Percentiles rank a stretch among this genome's conserved stretches.
phyloP scores from a whole-genome alignment of 2,888 invertebrate species.

The Adineta ricciae region DNA sequence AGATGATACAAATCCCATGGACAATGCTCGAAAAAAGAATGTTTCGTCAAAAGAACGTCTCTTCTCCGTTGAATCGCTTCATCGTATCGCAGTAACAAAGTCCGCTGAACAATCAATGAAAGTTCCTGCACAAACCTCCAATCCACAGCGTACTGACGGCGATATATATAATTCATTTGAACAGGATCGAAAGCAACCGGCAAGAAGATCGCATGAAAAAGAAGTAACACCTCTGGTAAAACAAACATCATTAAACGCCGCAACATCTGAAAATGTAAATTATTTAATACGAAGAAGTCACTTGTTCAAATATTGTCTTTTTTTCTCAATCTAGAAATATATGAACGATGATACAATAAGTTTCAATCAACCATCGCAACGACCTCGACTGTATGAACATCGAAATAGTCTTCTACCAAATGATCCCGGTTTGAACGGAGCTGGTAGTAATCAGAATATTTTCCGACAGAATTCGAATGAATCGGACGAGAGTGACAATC shows the following conservation, averaged over 20 bases:
- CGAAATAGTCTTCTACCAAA: background rate
- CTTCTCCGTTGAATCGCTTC: background rate
- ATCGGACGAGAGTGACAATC: background rate
- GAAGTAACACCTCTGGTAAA: background rate
- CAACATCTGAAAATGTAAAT: background rate
- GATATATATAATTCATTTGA: background rate
- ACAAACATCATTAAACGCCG: too few species aligned
- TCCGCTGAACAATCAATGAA: background rate
- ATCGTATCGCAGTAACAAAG: background rate
- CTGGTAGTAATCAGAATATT: too few species aligned
- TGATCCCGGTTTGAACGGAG: background rate
- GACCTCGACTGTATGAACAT: background rate
- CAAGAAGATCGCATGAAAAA: background rate
- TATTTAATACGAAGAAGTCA: background rate
- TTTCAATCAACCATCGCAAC: background rate
- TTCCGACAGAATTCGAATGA: background rate
- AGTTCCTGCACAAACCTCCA: background rate
- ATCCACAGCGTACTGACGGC: background rate
- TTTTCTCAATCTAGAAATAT: background rate
- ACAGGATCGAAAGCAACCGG: background rate
- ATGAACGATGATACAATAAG: background rate
- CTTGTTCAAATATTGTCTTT: background rate
- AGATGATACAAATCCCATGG: background rate
- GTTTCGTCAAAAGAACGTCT: background rate
- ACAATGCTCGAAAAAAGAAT: background rate